phyloP scores from a whole-genome alignment of 2,113 vertebrate genomes.

The Numida meleagris region DNA sequence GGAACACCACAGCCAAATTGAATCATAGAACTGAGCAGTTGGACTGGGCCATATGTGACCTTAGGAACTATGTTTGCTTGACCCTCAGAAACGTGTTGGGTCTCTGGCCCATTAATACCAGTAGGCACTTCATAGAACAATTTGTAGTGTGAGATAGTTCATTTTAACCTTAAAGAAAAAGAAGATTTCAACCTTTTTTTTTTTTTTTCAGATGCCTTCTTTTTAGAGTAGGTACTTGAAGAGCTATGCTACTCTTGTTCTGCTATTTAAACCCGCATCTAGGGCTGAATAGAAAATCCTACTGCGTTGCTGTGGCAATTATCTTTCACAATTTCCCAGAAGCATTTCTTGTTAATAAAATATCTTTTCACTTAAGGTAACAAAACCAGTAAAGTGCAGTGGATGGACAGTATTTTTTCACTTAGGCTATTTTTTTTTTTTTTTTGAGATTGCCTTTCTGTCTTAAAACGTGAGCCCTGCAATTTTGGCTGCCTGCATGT shows the following conservation, averaged over 20 bases:
- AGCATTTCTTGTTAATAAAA: constrained; percentile 18
- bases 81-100: not conserved
- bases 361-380: not conserved
- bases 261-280: constrained; percentile 12
- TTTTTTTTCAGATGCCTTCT: not conserved
- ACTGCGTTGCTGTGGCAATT: constrained; percentile 29
- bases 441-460: not conserved
- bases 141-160: not conserved
- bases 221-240: not conserved
- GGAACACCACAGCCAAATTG: not conserved
- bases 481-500: not conserved
- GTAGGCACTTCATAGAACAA: not conserved
- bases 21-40: too few relatives aligned
- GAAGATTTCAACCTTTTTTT: not conserved
- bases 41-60: not conserved
- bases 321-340: constrained; percentile 18
- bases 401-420: not conserved
- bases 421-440: not conserved
- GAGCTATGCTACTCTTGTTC: not conserved
- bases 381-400: not conserved
- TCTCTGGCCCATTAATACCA: not conserved
- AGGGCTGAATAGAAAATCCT: not conserved
- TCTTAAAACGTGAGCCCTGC: not conserved
- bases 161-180: not conserved
- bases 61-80: not conserved